phyloP scores from a whole-genome alignment of 2,888 invertebrate species.

The Phasia obesa region DNA sequence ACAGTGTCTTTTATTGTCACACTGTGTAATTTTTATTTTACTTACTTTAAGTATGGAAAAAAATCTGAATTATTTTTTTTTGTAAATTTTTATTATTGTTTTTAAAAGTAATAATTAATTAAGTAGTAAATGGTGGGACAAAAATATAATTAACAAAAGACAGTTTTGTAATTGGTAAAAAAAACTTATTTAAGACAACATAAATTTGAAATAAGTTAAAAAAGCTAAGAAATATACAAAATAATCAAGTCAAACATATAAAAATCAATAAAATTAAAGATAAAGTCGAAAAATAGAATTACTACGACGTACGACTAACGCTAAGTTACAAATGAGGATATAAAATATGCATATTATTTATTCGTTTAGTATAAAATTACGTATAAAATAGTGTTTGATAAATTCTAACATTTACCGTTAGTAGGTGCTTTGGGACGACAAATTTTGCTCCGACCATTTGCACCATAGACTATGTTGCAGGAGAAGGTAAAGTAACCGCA shows the following conservation, averaged over 20 bases:
- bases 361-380: slow-evolving; percentile 47
- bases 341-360: slow-evolving; percentile 10
- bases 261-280: slow-evolving; percentile 32
- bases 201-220: slow-evolving; percentile 20
- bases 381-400: slow-evolving; percentile 31
- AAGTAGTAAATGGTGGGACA: slow-evolving; percentile 26
- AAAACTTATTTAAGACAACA: slow-evolving; percentile 12
- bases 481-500: slow-evolving; percentile 94
- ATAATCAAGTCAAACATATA: slow-evolving; percentile 16
- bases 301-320: slow-evolving; percentile 26
- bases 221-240: slow-evolving; percentile 36
- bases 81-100: slow-evolving; percentile 24
- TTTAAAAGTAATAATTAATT: slow-evolving; percentile 46
- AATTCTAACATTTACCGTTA: slow-evolving; percentile 85
- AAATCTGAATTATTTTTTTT: too few species aligned
- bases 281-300: slow-evolving; percentile 18
- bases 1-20: too few species aligned
- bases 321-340: slow-evolving; percentile 30
- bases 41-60: too few species aligned
- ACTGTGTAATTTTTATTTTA: too few species aligned
- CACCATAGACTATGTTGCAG: slow-evolving; percentile 90
- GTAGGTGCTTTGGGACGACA: slow-evolving; percentile 91
- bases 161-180: slow-evolving; percentile 46
- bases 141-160: slow-evolving; percentile 49
- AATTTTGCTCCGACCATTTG: slow-evolving; percentile 90